A percentile compares a stretch with the other conserved stretches of the same genome.
Evolutionary conservation across 2,888 invertebrate species (phyloP).

Genomic region (Torymus texanus): DNA sequence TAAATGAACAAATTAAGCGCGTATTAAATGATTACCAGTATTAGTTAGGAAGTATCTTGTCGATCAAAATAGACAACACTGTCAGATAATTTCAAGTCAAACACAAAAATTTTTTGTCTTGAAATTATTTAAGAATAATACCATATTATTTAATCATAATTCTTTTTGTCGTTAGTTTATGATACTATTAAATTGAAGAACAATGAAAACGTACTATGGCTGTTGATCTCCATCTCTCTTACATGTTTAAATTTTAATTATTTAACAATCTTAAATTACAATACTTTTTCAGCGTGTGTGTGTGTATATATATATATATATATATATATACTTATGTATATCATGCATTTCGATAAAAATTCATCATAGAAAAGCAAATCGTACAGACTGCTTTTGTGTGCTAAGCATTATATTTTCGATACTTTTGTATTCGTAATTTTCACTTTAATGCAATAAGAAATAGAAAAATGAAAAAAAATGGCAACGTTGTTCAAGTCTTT

Average conservation of each 20-base stretch:
- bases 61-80: constrained; percentile 34
- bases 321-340: constrained; percentile 1
- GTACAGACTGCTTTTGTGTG: too few species aligned
- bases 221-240: constrained; percentile 58
- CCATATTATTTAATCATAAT: constrained; percentile 46
- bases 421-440: too few species aligned
- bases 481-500: too few species aligned
- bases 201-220: constrained; percentile 62
- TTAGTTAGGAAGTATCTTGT: constrained; percentile 54
- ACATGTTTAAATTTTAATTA: constrained; percentile 12
- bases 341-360: neutral
- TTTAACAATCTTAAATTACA: neutral
- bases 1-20: constrained; percentile 45
- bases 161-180: constrained; percentile 33
- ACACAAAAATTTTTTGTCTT: constrained; percentile 32
- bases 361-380: too few species aligned
- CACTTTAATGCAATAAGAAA: too few species aligned
- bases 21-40: constrained; percentile 47
- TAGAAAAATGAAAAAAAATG: too few species aligned
- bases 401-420: too few species aligned
- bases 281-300: neutral
- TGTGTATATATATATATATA: too few species aligned
- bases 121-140: constrained; percentile 55
- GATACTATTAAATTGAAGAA: constrained; percentile 44
- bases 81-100: constrained; percentile 51